Base-by-base conservation (phyloP, 64 coral and sea anemone genomes). In the Pocillopora verrucosa region DNA sequence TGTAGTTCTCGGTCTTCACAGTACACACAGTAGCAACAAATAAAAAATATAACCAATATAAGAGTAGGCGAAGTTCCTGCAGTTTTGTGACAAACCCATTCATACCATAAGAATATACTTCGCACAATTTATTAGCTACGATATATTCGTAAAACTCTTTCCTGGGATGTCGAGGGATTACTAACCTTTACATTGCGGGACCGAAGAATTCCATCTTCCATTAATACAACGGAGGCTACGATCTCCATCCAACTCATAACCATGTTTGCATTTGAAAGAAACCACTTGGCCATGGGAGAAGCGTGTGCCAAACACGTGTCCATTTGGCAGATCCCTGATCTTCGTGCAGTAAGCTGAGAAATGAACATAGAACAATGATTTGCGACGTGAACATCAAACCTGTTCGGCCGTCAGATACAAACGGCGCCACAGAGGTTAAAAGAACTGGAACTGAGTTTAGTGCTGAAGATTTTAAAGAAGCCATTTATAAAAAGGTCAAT, bases 231-330 rank as follows among this genome's bases (percentile, higher is more conserved):
- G 14, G 4, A 58, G 34, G 34, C 0, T 68, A 0, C 7, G 10
- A 24, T 25, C 13, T 51, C 88, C 77, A 57, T 58, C 19, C n/a
- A 90, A 72, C 20, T 79, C 36, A 41, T 72, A 70, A n/a, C 58
- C 68, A 25, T 6, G 26, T 9, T 69, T 22, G n/a, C 88, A 90
- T 6, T 7, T 26, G 41, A 90, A 90, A 12, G 45, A 36, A 24
- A 91, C 89, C 61, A 61, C 41, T 16, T 91, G 16, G 34, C 87
- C 87, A 79, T 90, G 15, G 37, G 61, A 76, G 73, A 90, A 10
- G 19, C 74, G 64, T 90, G 56, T 1, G 22, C 77, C 77, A 90
- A 12, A 11, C 15, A 72, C 22, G 38, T 73, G 24, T 38, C 35
- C 59, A 1, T 81, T 34, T 17, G 24, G 17, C 16, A 25, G 60